Percentiles rank a stretch among this genome's conserved stretches.
Conservation (phyloP, 2,113 vertebrate species). For the Ginglymostoma cirratum region DNA sequence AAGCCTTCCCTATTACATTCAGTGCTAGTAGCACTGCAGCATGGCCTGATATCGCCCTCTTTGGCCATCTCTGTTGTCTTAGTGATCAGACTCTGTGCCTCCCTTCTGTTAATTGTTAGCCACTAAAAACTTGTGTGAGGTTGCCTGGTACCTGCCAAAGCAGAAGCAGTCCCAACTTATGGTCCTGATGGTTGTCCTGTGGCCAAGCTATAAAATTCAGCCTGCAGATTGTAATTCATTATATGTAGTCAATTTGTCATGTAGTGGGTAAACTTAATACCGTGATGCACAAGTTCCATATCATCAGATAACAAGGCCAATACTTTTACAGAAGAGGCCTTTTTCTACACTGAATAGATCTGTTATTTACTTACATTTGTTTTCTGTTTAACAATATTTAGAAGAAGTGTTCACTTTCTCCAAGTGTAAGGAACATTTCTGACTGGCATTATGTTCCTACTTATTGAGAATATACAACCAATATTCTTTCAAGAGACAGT, state of each 20-base stretch:
- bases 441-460: neutral
- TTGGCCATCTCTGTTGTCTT: too few relatives aligned
- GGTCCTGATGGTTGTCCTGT: neutral
- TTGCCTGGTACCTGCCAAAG: too few relatives aligned
- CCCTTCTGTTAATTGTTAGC: too few relatives aligned
- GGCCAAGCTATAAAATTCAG: neutral
- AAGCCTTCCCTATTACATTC: too few relatives aligned
- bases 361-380: neutral
- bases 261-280: neutral
- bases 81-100: too few relatives aligned
- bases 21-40: too few relatives aligned
- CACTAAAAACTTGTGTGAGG: too few relatives aligned
- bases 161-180: too few relatives aligned
- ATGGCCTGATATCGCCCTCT: too few relatives aligned
- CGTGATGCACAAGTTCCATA: neutral
- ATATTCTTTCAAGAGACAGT: neutral
- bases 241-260: neutral
- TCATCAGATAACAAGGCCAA: neutral
- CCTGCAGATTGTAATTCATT: neutral
- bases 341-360: neutral
- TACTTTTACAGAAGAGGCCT: neutral
- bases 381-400: neutral
- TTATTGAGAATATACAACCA: neutral
- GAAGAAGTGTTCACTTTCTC: neutral
- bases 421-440: neutral